Conservation (phyloP, 2,888 invertebrate genomes). For the Drosophila anomalipes region DNA sequence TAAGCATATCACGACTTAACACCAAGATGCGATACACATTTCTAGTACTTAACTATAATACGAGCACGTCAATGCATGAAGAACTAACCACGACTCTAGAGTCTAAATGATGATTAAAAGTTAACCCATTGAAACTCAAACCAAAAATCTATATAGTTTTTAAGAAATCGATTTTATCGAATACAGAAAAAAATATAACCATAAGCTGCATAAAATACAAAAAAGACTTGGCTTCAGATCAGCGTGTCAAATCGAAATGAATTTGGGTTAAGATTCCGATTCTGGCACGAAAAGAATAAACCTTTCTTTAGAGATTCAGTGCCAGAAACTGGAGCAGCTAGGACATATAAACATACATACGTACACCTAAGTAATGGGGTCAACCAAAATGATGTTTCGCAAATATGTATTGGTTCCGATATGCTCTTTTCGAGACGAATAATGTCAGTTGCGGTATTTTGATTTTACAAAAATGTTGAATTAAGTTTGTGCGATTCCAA, state of each 20-base stretch:
- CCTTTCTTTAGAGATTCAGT: no score
- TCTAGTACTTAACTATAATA: no score
- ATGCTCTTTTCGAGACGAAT: no score
- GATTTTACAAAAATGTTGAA: background rate
- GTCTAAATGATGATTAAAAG: background rate
- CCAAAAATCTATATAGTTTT: background rate
- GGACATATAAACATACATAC: no score
- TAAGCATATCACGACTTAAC: background rate
- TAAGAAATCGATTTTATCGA: background rate
- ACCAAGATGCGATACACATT: background rate
- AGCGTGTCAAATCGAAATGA: background rate
- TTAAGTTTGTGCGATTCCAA: background rate
- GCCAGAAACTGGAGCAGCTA: no score
- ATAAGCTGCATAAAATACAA: background rate
- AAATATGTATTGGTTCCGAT: no score
- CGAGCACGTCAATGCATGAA: no score
- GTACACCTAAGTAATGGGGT: no score
- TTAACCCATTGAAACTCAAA: background rate
- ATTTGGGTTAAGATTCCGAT: background rate
- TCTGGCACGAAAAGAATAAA: no score
- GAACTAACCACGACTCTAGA: background rate
- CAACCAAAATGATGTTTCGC: no score
- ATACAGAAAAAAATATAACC: background rate
- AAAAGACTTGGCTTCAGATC: background rate
- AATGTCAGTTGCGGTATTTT: background rate